Conservation (phyloP, 2,888 invertebrate genomes). For the Lasioglossum vierecki region DNA sequence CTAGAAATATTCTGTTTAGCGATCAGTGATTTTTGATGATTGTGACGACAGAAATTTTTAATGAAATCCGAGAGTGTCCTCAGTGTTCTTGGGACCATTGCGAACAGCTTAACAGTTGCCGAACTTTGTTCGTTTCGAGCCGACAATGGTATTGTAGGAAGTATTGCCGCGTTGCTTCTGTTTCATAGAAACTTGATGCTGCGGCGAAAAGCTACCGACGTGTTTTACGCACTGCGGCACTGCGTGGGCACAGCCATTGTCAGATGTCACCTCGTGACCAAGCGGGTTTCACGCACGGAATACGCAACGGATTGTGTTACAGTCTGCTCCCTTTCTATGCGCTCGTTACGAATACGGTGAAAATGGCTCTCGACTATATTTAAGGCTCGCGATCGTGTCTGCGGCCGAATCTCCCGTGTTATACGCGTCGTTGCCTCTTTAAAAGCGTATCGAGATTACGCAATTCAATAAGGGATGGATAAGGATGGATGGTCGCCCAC, state of each 20-base stretch:
- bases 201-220: conserved; percentile 53
- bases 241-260: conserved; percentile 76
- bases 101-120: neutral
- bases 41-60: neutral
- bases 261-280: conserved; percentile 74
- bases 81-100: neutral
- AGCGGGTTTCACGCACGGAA: conserved; percentile 75
- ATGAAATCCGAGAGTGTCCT: neutral
- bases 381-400: conserved; percentile 17
- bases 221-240: conserved; percentile 60
- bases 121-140: conserved; percentile 15
- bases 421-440: neutral
- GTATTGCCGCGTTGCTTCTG: conserved; percentile 43
- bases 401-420: neutral
- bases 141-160: conserved; percentile 17
- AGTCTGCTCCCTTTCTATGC: conserved; percentile 55
- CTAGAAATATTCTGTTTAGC: no score
- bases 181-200: conserved; percentile 63
- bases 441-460: neutral
- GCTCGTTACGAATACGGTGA: conserved; percentile 38
- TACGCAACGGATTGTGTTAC: conserved; percentile 77
- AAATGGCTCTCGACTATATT: conserved; percentile 42
- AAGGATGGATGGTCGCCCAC: neutral
- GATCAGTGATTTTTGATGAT: no score
- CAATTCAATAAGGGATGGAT: neutral